A percentile compares a stretch with the other conserved stretches of the same genome.
phyloP scores from a whole-genome alignment of 2,113 vertebrate species.

The Poecile atricapillus region DNA sequence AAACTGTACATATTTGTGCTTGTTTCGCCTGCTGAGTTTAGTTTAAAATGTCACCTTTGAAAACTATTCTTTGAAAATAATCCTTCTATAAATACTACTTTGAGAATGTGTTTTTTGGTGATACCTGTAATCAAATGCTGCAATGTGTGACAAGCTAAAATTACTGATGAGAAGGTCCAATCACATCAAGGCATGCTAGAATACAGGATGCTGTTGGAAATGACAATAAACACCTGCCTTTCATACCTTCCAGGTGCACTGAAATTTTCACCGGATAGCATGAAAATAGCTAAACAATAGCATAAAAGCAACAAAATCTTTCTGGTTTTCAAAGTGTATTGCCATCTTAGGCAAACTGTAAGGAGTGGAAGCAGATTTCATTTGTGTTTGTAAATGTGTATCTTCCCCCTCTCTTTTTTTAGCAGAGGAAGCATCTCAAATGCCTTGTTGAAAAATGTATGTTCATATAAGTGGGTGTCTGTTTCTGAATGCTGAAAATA shows the following conservation, averaged over 20 bases:
- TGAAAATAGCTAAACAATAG: background rate
- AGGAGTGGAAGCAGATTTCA: background rate
- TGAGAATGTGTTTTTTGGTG: background rate
- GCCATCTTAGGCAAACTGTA: background rate
- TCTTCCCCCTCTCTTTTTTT: background rate
- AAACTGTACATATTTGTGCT: background rate
- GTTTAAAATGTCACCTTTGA: background rate
- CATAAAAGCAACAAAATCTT: background rate
- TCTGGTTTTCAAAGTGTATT: background rate
- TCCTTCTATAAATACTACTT: background rate
- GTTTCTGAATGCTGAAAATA: background rate
- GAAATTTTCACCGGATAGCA: background rate
- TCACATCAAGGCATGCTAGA: background rate
- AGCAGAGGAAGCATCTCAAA: background rate
- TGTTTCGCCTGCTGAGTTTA: background rate
- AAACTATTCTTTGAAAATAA: background rate
- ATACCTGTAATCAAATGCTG: background rate
- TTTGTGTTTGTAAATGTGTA: background rate
- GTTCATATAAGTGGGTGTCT: background rate
- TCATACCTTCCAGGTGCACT: background rate
- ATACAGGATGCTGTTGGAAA: background rate
- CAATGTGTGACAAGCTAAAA: accelerated
- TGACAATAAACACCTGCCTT: background rate
- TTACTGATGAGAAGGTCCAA: background rate
- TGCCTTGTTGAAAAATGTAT: background rate